Percentiles rank a stretch among this genome's conserved stretches.
phyloP scores from a whole-genome alignment of 1,140 invertebrate species.

The Hirudo medicinalis region DNA sequence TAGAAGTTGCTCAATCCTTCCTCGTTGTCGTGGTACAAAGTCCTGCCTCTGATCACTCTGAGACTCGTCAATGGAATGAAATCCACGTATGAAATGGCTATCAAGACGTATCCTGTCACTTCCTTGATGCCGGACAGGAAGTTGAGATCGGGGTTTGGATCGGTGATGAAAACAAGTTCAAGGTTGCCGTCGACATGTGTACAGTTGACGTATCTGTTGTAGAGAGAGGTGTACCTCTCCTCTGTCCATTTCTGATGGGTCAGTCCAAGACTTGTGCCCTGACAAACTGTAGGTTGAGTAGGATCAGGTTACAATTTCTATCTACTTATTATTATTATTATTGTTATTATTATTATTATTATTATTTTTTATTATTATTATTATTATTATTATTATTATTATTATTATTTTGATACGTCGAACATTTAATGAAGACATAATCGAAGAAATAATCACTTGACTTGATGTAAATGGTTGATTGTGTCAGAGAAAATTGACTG shows the following conservation, averaged over 20 bases:
- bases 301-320: too few relatives aligned
- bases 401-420: not conserved
- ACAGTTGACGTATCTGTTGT: constrained; percentile 85
- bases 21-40: constrained; percentile 53
- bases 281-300: constrained; percentile 33
- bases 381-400: not conserved
- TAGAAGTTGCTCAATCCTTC: constrained; percentile 23
- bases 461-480: too few relatives aligned
- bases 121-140: constrained; percentile 21
- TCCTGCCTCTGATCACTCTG: constrained; percentile 84
- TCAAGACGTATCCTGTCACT: constrained; percentile 89
- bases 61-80: constrained; percentile 71
- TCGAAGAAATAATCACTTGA: too few relatives aligned
- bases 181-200: constrained; percentile 94
- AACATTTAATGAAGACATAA: not conserved
- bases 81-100: constrained; percentile 75
- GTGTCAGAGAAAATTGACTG: too few relatives aligned
- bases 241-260: constrained; percentile 50
- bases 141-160: constrained; percentile 22
- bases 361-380: constrained; percentile 1
- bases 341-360: too few relatives aligned
- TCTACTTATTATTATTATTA: too few relatives aligned
- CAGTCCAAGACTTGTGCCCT: constrained; percentile 32
- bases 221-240: constrained; percentile 81
- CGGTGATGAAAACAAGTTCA: constrained; percentile 51